Percentiles rank a stretch among this genome's conserved stretches.
phyloP scores from a whole-genome alignment of 1,140 invertebrate genomes.

The Bombus consobrinus region DNA sequence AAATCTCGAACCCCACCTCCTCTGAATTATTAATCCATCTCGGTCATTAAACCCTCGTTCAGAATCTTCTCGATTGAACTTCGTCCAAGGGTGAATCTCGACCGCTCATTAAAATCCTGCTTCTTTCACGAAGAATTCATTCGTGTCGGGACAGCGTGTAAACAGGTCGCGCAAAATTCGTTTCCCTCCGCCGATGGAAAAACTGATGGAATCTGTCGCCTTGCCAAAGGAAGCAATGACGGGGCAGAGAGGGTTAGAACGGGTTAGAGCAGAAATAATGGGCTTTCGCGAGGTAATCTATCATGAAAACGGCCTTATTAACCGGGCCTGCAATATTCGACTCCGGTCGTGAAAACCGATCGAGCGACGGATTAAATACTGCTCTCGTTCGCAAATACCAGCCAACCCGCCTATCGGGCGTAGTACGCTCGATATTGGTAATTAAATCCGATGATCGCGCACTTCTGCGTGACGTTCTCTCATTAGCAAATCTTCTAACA shows the following conservation, averaged over 20 bases:
- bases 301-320: slow-evolving; percentile 62
- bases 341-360: slow-evolving; percentile 49
- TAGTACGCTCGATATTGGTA: slow-evolving; percentile 42
- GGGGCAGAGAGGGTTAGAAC: not conserved
- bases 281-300: slow-evolving; percentile 63
- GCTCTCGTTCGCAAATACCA: slow-evolving; percentile 24
- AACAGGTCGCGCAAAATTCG: slow-evolving; percentile 41
- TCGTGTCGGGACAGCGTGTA: slow-evolving; percentile 38
- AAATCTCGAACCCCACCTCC: not conserved
- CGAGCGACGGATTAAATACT: slow-evolving; percentile 55
- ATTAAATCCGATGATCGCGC: slow-evolving; percentile 59
- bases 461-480: slow-evolving; percentile 52
- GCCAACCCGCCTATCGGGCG: not conserved
- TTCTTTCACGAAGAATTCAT: not conserved
- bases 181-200: slow-evolving; percentile 5
- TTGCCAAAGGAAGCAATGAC: not conserved
- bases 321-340: slow-evolving; percentile 33
- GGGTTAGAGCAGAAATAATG: slow-evolving; percentile 55
- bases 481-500: slow-evolving; percentile 52
- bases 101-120: slow-evolving; percentile 38
- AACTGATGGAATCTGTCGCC: slow-evolving; percentile 51
- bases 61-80: slow-evolving; percentile 29
- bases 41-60: slow-evolving; percentile 12
- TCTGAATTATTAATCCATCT: slow-evolving; percentile 6
- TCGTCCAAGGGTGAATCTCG: slow-evolving; percentile 26